Evolutionary conservation across 2,113 vertebrate species (phyloP), one percentile per base, ranked within the genome.

Genomic region (Hymenochirus boettgeri): DNA sequence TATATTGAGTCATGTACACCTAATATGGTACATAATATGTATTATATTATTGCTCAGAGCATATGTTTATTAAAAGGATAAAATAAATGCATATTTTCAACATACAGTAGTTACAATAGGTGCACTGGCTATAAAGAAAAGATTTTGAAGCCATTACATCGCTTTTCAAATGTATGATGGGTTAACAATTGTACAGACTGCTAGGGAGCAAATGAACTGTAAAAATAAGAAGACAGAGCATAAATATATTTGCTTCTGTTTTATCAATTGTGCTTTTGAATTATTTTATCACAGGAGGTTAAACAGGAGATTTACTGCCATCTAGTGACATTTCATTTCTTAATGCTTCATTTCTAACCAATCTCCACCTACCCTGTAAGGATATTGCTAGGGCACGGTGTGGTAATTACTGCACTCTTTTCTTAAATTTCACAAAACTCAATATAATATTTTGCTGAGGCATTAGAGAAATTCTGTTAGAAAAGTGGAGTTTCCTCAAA

Each of bases 201-300:
- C 22, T 51, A 58, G 54, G 55, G 42, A 51, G 45, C 46, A 59
- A 66, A 59, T 58, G 56, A 67, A 31, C 55, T 67, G 47, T 19
- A 18, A 39, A 48, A 18, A 39, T 59, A 59, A 52, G 55, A 33
- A 65, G 37, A 29, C 26, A 48, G 26, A 50, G 58, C 33, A 59
- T 51, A 21, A 27, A 58, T 50, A 25, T 37, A 17, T 35, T 58
- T 50, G 55, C 45, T 39, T 54, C 55, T 51, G 63, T 29, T 66
- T 51, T 65, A 50, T 57, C 54, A 21, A 48, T 57, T 19, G 3
- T 42, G 39, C 7, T 35, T 3, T 48, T 50, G 21, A 31, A 17
- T 19, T 8, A 8, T 4, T 15, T 29, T 18, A n/a, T 19, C 2
- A 31, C 4, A 31, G 11, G 5, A 57, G 29, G 22, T 45, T 17